A percentile compares a stretch with the other conserved stretches of the same genome.
phyloP scores from a whole-genome alignment of 2,113 vertebrate genomes.

The Archocentrus centrarchus region DNA sequence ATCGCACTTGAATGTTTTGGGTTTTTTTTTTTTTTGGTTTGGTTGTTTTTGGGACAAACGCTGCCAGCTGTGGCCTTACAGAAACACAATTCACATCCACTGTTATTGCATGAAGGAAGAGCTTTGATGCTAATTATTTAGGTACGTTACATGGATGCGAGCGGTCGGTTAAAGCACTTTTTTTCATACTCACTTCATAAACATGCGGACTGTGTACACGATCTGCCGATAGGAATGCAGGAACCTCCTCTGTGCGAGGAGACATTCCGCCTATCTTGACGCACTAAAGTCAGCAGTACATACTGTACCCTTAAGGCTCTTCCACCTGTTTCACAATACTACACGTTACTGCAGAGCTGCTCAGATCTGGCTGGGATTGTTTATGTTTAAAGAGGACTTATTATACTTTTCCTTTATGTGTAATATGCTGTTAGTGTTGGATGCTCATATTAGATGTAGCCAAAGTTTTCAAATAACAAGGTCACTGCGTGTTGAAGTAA shows the following conservation, averaged over 20 bases:
- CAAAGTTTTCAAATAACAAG: neutral
- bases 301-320: conserved; percentile 51
- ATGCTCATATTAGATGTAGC: neutral
- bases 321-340: conserved; percentile 51
- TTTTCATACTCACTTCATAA: conserved; percentile 26
- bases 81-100: conserved; percentile 43
- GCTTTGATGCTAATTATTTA: conserved; percentile 60
- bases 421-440: neutral
- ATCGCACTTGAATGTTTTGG: conserved; percentile 75
- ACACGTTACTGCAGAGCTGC: conserved; percentile 70
- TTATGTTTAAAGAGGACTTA: conserved; percentile 1
- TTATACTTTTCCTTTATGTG: neutral
- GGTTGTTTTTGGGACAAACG: conserved; percentile 31
- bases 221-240: conserved; percentile 48
- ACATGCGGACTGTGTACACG: conserved; percentile 24
- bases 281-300: conserved; percentile 5
- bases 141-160: conserved; percentile 40
- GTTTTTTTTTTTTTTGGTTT: conserved; percentile 12
- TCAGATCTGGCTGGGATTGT: conserved; percentile 70
- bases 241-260: conserved; percentile 28
- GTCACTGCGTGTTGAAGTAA: neutral
- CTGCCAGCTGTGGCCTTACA: conserved; percentile 59
- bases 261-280: conserved; percentile 16
- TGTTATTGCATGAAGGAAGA: conserved; percentile 72
- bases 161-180: conserved; percentile 73